These are phyloP conservation scores for Plemyria rubiginata DNA, from an alignment of 2,888 invertebrate species.

Conservation along the genomic window DNA sequence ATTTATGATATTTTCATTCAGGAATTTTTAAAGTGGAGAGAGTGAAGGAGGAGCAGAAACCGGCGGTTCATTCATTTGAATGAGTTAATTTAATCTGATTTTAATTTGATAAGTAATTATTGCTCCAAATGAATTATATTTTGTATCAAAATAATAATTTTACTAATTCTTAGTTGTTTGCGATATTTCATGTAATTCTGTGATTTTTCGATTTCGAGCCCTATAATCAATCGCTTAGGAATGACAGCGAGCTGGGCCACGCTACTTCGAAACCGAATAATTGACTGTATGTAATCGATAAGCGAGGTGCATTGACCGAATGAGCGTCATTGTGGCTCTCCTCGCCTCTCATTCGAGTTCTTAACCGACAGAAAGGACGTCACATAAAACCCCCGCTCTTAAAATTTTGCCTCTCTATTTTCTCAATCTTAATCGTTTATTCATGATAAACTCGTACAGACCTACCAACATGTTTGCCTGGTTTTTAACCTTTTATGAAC, in stretches of 20 bases:
- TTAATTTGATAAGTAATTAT: too few species aligned
- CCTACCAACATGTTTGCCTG: neutral
- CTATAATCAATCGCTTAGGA: too few species aligned
- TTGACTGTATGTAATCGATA: slow-evolving; percentile 55
- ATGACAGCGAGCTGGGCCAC: neutral
- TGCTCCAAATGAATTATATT: too few species aligned
- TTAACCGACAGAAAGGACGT: slow-evolving; percentile 38
- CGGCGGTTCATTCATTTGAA: too few species aligned
- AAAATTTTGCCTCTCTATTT: slow-evolving; percentile 35
- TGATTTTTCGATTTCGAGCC: too few species aligned
- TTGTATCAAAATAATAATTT: too few species aligned
- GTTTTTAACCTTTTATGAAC: slow-evolving; percentile 3
- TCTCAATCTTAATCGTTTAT: slow-evolving; percentile 12
- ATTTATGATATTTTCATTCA: neutral
- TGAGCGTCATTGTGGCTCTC: slow-evolving; percentile 44
- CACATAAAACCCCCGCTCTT: slow-evolving; percentile 50
- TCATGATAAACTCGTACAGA: slow-evolving; percentile 8
- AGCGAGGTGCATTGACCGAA: slow-evolving; percentile 57
- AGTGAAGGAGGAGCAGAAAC: too few species aligned
- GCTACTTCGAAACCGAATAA: slow-evolving; percentile 45
- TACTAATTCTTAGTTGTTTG: too few species aligned
- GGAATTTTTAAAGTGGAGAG: too few species aligned
- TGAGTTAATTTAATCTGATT: too few species aligned
- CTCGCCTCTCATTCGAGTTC: slow-evolving; percentile 47
- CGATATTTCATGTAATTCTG: too few species aligned